Evolutionary conservation across 2,888 invertebrate genomes (phyloP), one percentile per base, ranked within the genome.

Genomic region (Meloe dianella): DNA sequence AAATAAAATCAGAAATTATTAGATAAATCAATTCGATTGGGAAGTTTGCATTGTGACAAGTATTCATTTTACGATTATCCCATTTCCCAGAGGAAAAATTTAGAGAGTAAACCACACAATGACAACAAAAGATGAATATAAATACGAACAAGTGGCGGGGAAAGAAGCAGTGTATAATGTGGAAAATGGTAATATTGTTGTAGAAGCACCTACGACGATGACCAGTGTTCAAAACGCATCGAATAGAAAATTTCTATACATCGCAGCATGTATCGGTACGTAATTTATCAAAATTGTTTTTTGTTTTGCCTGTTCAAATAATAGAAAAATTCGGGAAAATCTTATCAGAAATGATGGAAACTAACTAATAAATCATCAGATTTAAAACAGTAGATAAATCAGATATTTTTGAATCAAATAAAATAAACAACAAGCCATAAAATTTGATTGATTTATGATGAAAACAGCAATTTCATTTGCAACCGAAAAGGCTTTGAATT

Each of bases 101-200:
- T n/a, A n/a, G n/a, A n/a, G n/a, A n/a, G n/a, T n/a, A 20, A 20
- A 20, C 20, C 2, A 29, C n/a, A 58, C 20, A 38, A 68, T 68
- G 68, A 51, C 62, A 7, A 69, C 61, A 17, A 69, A 67, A 54
- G 63, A 68, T 57, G 69, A 64, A 47, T 72, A 71, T 66, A 69
- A 70, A 62, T 75, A 75, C 61, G 65, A 68, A 27, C 64, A 67
- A 61, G 74, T 74, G 64, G 72, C 74, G 70, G 69, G 71, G 69
- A 66, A 65, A 2, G 73, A 73, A 67, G 64, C 64, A 20, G 56
- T 41, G 27, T 62, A 27, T 56, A 27, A 63, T 59, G 63, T 47
- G 41, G 41, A 63, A 57, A 68, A 65, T 60, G 65, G 62, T 17
- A 35, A 68, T 63, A 61, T 64, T 29, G 57, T 24, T 1, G 54